Conservation (phyloP, 2,113 vertebrate genomes). For the Ramphastos sulfuratus region DNA sequence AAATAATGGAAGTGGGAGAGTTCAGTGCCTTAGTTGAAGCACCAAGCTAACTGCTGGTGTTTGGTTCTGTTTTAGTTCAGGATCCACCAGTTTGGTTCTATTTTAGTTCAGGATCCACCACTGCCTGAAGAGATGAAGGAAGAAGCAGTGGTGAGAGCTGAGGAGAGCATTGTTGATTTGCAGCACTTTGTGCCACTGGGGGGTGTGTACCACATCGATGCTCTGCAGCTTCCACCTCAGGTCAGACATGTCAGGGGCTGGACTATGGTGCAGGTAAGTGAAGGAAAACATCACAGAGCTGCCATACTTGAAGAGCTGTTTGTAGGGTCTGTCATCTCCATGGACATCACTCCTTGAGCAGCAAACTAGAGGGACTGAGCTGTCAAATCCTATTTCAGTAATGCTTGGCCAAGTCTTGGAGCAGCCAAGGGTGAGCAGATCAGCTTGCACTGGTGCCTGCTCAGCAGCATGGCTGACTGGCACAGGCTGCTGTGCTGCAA, state of each 20-base stretch:
- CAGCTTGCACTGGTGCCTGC: neutral
- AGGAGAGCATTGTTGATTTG: slow-evolving; percentile 75
- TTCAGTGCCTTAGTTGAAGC: neutral
- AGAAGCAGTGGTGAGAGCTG: neutral
- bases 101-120: neutral
- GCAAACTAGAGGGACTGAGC: no score
- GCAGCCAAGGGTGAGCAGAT: neutral
- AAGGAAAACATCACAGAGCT: no score
- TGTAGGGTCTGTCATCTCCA: neutral
- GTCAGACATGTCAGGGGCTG: slow-evolving; percentile 73
- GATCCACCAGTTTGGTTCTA: no score
- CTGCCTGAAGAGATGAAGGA: neutral
- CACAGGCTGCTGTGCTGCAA: no score
- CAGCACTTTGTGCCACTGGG: slow-evolving; percentile 80
- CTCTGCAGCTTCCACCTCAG: slow-evolving; percentile 83
- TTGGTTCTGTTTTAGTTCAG: slow-evolving; percentile 22
- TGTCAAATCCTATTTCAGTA: neutral
- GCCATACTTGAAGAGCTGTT: neutral
- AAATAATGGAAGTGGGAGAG: neutral
- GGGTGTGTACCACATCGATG: slow-evolving; percentile 83
- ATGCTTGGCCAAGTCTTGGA: neutral
- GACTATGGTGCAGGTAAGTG: slow-evolving; percentile 83
- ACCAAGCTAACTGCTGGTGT: neutral
- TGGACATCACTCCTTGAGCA: neutral
- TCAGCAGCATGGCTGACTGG: neutral